Evolutionary conservation across 1,140 invertebrate genomes (phyloP).

Genomic region (Matsumurasca onukii): DNA sequence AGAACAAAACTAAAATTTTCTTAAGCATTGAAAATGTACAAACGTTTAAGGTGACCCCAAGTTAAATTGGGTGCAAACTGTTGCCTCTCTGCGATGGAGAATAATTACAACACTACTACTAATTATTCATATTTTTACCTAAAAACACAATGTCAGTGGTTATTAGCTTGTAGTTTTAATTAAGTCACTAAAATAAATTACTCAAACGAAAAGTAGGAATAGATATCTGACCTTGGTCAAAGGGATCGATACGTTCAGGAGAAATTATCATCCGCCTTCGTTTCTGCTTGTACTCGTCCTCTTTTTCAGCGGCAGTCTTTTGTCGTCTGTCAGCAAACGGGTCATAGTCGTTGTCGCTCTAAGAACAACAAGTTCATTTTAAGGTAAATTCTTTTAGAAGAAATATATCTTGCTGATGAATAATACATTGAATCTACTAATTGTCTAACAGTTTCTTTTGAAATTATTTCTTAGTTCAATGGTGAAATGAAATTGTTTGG

Average conservation of each 20-base stretch:
- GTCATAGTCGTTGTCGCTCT: constrained; percentile 93
- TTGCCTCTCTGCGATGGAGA: constrained; percentile 12
- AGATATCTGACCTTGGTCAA: constrained; percentile 82
- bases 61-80: not conserved
- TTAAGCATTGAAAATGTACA: not conserved
- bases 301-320: constrained; percentile 90
- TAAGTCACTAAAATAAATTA: constrained; percentile 30
- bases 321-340: constrained; percentile 91
- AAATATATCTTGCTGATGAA: too few species aligned
- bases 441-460: too few species aligned
- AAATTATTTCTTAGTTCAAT: too few species aligned
- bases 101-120: constrained; percentile 38
- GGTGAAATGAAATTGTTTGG: too few species aligned
- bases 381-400: too few species aligned
- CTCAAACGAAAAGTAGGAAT: constrained; percentile 14
- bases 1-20: not conserved
- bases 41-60: not conserved
- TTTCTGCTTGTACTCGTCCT: constrained; percentile 94
- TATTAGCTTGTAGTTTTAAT: not conserved
- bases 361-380: constrained; percentile 49
- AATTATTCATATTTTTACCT: constrained; percentile 40
- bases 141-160: constrained; percentile 39
- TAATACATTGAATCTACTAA: too few species aligned
- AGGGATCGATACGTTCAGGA: constrained; percentile 94
- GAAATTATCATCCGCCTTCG: constrained; percentile 90